Evolutionary conservation across 1,140 invertebrate species (phyloP).

Genomic region (Palaemon carinicauda): DNA sequence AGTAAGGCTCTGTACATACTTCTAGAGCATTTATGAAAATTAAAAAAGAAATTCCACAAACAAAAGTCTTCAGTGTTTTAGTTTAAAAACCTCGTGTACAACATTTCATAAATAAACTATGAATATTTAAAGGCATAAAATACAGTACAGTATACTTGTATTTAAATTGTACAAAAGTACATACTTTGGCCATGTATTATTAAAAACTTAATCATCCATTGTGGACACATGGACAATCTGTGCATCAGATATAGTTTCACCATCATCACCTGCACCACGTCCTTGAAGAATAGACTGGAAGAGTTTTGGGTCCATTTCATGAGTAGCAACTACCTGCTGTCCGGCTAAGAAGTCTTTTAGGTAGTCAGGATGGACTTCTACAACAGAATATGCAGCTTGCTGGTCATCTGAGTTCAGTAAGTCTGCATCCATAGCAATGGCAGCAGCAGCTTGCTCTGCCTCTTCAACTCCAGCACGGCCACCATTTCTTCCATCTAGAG

Average conservation of each 20-base stretch:
- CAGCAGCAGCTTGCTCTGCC: slow-evolving; percentile 11
- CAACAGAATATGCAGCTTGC: slow-evolving; percentile 41
- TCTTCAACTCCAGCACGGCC: slow-evolving; percentile 1
- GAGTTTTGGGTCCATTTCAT: slow-evolving; percentile 46
- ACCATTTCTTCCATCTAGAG: background rate
- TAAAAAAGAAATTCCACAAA: too few relatives aligned
- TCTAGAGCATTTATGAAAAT: too few relatives aligned
- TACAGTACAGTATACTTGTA: too few relatives aligned
- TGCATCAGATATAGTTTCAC: background rate
- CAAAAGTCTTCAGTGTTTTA: too few relatives aligned
- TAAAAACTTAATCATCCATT: slow-evolving; percentile 14
- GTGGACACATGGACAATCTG: slow-evolving; percentile 42
- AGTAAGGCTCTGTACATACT: too few relatives aligned
- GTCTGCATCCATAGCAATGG: slow-evolving; percentile 43
- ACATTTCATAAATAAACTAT: too few relatives aligned
- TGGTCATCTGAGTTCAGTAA: slow-evolving; percentile 15
- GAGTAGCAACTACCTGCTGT: slow-evolving; percentile 37
- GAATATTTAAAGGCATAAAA: too few relatives aligned
- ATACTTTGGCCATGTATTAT: too few relatives aligned
- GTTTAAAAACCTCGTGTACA: too few relatives aligned
- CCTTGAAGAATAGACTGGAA: slow-evolving; percentile 45
- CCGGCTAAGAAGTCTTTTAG: slow-evolving; percentile 38
- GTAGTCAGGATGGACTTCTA: slow-evolving; percentile 47
- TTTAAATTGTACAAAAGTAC: too few relatives aligned
- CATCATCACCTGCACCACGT: background rate